Base-by-base conservation (phyloP, 1,140 invertebrate species). In the Hirudo medicinalis region DNA sequence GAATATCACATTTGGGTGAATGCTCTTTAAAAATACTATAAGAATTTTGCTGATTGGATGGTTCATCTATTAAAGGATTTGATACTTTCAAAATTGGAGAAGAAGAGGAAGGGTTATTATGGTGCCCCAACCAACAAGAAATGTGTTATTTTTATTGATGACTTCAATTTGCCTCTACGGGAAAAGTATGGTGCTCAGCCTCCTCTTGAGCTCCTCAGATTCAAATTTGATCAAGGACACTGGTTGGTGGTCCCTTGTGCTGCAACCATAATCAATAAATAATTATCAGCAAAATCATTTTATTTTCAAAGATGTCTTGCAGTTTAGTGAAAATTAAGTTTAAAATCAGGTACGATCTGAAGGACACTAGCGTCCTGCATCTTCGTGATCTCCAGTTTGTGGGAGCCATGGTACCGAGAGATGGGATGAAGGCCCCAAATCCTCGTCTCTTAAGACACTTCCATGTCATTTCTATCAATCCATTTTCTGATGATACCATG, bases 41-140 rank as follows among this genome's bases (percentile, higher is more conserved):
- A 49, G 43, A 49, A 69, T 69, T 36, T 40, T 69, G 67, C 25
- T 63, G 25, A 49, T 49, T 8, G 43, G 15, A 49, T 49, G 43
- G 15, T 49, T 49, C 43, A 8, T 69, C 25, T n/a, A 15, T 74
- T 74, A n/a, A 71, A 91, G 88, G 88, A 92, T 63, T 80, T 83
- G 60, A 81, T 83, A 72, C 82, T 83, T 80, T 81, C 81, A 17
- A 78, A 79, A 71, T 75, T 83, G 29, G 81, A 82, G 73, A 79
- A 80, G 69, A 72, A 80, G 36, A 73, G 81, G 22, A 82, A 81
- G 72, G 81, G 82, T 32, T 77, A 81, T 40, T 83, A 77, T 74
- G 82, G 80, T 43, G 81, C 82, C 22, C 80, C 79, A 69, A 77
- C 80, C 74, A 80, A 80, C 22, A 82, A 82, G 74, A 78, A 77